Evolutionary conservation across 2,113 vertebrate species (phyloP).

Genomic region (Malurus elegans): DNA sequence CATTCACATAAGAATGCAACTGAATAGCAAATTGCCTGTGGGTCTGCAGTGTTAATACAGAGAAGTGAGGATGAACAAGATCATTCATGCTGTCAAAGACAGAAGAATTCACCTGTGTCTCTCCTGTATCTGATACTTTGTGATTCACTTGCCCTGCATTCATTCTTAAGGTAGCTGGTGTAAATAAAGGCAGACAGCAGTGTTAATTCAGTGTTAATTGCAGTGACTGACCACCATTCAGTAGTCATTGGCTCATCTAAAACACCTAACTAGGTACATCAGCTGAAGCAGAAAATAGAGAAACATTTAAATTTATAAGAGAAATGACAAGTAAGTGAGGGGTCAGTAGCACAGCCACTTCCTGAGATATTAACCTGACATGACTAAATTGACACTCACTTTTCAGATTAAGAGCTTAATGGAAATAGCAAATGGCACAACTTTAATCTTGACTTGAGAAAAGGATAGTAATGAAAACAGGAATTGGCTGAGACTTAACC

Average conservation of each 20-base stretch:
- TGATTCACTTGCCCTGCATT: neutral
- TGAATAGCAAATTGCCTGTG: neutral
- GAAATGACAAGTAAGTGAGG: neutral
- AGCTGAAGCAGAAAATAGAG: neutral
- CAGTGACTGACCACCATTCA: neutral
- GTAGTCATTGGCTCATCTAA: neutral
- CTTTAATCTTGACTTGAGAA: slow-evolving; percentile 16
- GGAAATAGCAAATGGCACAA: slow-evolving; percentile 14
- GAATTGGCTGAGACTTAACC: slow-evolving; percentile 23
- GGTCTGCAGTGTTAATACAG: neutral
- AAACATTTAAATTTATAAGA: neutral
- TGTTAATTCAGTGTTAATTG: neutral
- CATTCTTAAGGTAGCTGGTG: neutral
- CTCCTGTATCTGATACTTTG: neutral
- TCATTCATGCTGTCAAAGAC: neutral
- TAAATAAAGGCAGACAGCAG: neutral
- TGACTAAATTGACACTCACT: neutral
- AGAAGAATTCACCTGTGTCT: neutral
- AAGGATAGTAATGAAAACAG: slow-evolving; percentile 26
- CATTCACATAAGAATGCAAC: neutral
- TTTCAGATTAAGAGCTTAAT: slow-evolving; percentile 37
- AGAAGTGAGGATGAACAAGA: neutral
- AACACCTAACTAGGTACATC: neutral
- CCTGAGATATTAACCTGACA: neutral
- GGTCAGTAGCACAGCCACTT: neutral